Evolutionary conservation across 2,888 invertebrate genomes (phyloP).

Genomic region (Drosophila nr. medialis): DNA sequence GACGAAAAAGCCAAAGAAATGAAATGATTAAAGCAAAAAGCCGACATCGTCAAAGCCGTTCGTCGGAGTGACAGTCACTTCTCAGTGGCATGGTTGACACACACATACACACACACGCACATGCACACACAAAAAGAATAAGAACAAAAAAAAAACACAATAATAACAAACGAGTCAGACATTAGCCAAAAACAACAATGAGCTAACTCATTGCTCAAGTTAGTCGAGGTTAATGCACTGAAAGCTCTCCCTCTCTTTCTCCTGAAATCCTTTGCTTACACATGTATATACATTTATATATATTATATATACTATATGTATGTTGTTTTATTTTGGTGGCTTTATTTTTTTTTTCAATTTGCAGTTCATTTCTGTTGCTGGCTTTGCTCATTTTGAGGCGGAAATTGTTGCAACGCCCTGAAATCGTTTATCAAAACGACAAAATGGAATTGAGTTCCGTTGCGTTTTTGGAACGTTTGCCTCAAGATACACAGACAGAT

Average conservation of each 20-base stretch:
- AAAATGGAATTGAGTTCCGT: constrained; percentile 82
- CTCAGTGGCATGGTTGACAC: constrained; percentile 48
- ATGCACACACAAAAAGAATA: constrained; percentile 26
- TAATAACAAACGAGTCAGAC: constrained; percentile 28
- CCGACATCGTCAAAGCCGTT: constrained; percentile 57
- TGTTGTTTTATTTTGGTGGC: not conserved
- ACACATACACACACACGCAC: constrained; percentile 26
- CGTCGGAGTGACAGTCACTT: constrained; percentile 61
- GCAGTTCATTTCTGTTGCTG: constrained; percentile 62
- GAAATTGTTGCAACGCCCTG: constrained; percentile 82
- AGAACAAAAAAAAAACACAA: constrained; percentile 7
- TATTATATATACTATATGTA: constrained; percentile 19
- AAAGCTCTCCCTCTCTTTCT: constrained; percentile 16
- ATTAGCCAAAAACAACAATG: constrained; percentile 66
- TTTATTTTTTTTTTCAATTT: constrained; percentile 66
- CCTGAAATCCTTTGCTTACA: constrained; percentile 39
- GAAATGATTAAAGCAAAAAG: constrained; percentile 79
- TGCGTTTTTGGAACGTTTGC: constrained; percentile 43
- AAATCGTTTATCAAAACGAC: constrained; percentile 82
- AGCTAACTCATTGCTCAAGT: constrained; percentile 40
- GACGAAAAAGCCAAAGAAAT: constrained; percentile 46
- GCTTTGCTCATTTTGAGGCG: constrained; percentile 74
- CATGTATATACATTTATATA: constrained; percentile 8
- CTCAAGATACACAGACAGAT: constrained; percentile 10
- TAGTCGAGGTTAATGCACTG: constrained; percentile 80